A percentile compares a stretch with the other conserved stretches of the same genome.
Evolutionary conservation across 2,113 vertebrate species (phyloP).

Genomic region (Melanocharis versteri): DNA sequence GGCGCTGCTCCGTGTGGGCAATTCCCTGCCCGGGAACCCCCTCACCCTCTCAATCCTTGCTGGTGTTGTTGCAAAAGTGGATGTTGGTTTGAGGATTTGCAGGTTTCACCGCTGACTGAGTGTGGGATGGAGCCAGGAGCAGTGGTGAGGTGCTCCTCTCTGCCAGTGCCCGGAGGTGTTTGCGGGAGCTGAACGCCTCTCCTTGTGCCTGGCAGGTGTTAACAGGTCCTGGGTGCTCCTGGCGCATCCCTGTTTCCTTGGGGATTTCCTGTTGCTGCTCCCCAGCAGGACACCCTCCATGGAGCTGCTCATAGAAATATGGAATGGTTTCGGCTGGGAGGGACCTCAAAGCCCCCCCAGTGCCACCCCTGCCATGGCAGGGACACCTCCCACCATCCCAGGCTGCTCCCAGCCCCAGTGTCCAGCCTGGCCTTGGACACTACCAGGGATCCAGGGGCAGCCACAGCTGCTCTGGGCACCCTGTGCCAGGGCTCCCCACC

Average conservation of each 20-base stretch:
- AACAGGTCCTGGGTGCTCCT: rapidly evolving
- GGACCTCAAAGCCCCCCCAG: background rate
- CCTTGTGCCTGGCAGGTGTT: background rate
- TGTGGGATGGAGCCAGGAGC: background rate
- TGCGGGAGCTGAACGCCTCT: background rate
- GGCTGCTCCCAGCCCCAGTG: background rate
- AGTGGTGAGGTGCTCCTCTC: background rate
- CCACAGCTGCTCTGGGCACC: background rate
- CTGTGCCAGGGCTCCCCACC: rapidly evolving
- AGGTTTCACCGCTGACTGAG: rapidly evolving
- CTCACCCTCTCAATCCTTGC: rapidly evolving
- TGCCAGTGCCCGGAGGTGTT: background rate
- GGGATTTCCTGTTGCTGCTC: background rate
- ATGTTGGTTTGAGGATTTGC: background rate
- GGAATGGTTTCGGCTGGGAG: background rate
- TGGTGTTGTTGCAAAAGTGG: background rate
- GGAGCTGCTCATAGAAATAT: background rate
- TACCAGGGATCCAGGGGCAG: background rate
- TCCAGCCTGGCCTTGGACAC: background rate
- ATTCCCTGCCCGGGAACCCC: background rate
- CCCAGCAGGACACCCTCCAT: background rate
- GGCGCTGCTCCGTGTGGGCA: rapidly evolving
- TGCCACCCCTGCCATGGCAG: background rate
- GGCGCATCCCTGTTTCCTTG: rapidly evolving
- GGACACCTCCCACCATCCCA: background rate